Percentiles rank a stretch among this genome's conserved stretches.
phyloP scores from a whole-genome alignment of 2,113 vertebrate species.

The Cyrtonyx montezumae region DNA sequence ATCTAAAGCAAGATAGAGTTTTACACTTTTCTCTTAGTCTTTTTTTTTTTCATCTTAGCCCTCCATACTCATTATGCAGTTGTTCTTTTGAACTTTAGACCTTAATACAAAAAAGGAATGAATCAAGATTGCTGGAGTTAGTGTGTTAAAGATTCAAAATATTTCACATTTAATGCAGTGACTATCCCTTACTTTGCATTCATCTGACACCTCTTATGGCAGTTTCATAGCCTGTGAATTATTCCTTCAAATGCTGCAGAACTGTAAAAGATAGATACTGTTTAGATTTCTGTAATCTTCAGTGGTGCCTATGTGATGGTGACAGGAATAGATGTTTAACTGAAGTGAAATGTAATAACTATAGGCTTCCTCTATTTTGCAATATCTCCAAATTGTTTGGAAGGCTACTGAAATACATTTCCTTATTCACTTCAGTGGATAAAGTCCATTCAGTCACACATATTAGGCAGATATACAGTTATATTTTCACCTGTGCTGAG shows the following conservation, averaged over 20 bases:
- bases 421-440: neutral
- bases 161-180: neutral
- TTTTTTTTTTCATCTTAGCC: neutral
- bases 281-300: neutral
- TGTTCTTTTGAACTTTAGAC: neutral
- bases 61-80: neutral
- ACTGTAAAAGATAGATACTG: neutral
- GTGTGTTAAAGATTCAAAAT: neutral
- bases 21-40: neutral
- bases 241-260: neutral
- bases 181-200: neutral
- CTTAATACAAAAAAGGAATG: neutral
- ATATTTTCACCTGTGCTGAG: neutral
- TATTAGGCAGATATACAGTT: neutral
- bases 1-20: neutral
- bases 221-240: neutral
- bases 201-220: neutral
- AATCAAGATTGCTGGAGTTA: neutral
- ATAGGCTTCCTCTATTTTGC: neutral
- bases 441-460: neutral
- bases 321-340: neutral
- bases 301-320: neutral
- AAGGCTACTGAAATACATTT: neutral
- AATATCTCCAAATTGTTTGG: neutral
- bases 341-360: neutral